Evolutionary conservation across 2,113 vertebrate species (phyloP), one percentile per base, ranked within the genome.

Genomic region (Archilochus colubris): DNA sequence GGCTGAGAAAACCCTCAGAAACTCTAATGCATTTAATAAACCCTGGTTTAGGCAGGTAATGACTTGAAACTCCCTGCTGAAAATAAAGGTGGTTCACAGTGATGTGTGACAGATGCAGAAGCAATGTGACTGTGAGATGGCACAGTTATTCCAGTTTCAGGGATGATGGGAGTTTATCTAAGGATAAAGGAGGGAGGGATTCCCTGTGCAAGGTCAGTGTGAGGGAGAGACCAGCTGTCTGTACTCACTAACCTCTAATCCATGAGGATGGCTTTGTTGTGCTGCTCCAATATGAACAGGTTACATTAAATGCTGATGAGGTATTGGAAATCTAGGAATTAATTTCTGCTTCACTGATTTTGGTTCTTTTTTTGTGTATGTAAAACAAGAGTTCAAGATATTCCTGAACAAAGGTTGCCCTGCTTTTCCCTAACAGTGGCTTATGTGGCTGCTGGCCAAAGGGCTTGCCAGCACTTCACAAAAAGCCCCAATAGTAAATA

Each of bases 181-280:
- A 97, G 97, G 96, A 96, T 94, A 95, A 82, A 59, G 78, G 68
- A 86, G 66, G 62, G 77, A 89, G 88, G 88, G 85, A 77, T 97
- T 96, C 94, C 91, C 88, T 38, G 25, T n/a, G 58, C 90, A 93
- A 94, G 86, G 89, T 91, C 94, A 91, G 82, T 51, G 69, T 62
- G 27, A 55, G 62, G 55, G 82, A 64, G 93, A 96, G 81, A 82
- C 57, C 81, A 86, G 88, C 91, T 88, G 77, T 93, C 93, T 82
- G 68, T 40, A 44, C 30, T 70, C 73, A 82, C 69, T 69, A 68
- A 75, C 69, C 21, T 87, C 76, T 91, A 89, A 91, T 94, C 70
- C 48, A 59, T 86, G 59, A 91, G 62, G 55, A 77, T 4, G 10
- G 72, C 80, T 89, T 51, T 85, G 87, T 68, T 57, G 48, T n/a